Evolutionary conservation across 2,113 vertebrate species (phyloP).

Genomic region (Bubalus kerabau): DNA sequence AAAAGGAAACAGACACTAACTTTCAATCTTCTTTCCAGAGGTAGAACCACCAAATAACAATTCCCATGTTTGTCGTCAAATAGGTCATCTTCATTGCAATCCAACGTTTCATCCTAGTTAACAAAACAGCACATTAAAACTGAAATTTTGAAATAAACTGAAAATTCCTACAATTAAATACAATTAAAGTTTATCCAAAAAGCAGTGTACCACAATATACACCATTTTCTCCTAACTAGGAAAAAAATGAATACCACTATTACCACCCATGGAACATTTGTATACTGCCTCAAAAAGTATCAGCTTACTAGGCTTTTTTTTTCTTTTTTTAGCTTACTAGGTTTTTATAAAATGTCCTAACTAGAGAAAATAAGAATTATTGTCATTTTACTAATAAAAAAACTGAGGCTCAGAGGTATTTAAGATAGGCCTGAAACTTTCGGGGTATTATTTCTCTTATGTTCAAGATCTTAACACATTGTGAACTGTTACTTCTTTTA

Average conservation of each 20-base stretch:
- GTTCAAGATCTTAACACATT: constrained; percentile 1
- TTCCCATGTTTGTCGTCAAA: constrained; percentile 78
- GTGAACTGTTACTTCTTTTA: constrained; percentile 26
- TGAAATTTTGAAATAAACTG: constrained; percentile 26
- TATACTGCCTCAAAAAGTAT: constrained; percentile 1
- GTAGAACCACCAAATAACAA: constrained; percentile 82
- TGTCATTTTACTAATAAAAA: not conserved
- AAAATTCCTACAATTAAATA: constrained; percentile 15
- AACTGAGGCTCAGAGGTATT: not conserved
- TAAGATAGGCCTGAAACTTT: not conserved
- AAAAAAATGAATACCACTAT: not conserved
- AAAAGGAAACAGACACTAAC: constrained; percentile 75
- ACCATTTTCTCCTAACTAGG: constrained; percentile 17
- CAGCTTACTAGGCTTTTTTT: not conserved
- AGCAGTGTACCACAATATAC: not conserved
- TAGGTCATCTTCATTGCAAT: constrained; percentile 28
- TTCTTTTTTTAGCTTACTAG: not conserved
- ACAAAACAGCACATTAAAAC: not conserved
- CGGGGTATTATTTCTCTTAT: not conserved
- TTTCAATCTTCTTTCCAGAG: constrained; percentile 89
- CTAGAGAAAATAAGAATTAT: not conserved
- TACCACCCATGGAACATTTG: not conserved
- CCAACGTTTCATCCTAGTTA: constrained; percentile 67
- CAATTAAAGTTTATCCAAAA: not conserved
- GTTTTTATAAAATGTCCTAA: not conserved